Conservation (phyloP, 2,797 vertebrate genomes). For the Coreius guichenoti region DNA sequence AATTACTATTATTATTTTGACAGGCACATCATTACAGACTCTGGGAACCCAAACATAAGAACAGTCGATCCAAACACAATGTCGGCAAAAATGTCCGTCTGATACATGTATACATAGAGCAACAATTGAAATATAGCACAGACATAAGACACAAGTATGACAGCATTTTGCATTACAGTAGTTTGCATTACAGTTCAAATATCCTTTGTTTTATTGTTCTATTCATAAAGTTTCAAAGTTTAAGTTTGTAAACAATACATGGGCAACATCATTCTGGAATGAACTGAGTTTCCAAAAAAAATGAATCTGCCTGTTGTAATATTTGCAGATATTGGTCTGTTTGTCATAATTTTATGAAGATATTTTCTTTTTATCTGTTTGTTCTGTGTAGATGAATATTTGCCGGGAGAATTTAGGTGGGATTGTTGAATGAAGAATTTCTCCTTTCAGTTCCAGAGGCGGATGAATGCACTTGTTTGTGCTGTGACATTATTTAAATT, state of each 20-base stretch:
- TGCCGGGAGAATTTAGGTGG: neutral
- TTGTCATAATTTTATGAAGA: neutral
- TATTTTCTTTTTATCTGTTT: neutral
- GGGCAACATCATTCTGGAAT: neutral
- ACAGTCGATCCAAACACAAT: neutral
- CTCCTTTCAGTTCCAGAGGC: neutral
- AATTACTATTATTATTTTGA: constrained; percentile 10
- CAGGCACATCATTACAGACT: neutral
- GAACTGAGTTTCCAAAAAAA: neutral
- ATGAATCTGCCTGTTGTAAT: neutral
- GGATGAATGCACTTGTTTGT: constrained; percentile 34
- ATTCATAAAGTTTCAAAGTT: neutral
- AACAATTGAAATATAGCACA: neutral
- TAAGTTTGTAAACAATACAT: neutral
- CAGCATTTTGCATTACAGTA: neutral
- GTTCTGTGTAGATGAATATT: neutral
- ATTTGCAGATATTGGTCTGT: neutral
- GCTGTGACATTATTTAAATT: constrained; percentile 31
- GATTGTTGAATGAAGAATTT: constrained; percentile 14
- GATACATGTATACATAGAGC: constrained; percentile 5
- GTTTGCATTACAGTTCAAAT: neutral
- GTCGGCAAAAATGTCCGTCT: neutral
- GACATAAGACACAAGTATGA: neutral
- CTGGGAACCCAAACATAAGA: neutral
- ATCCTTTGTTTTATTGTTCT: neutral